Percentiles rank a stretch among this genome's conserved stretches.
Conservation (phyloP, 2,888 invertebrate genomes). For the Drosophila anomelani region DNA sequence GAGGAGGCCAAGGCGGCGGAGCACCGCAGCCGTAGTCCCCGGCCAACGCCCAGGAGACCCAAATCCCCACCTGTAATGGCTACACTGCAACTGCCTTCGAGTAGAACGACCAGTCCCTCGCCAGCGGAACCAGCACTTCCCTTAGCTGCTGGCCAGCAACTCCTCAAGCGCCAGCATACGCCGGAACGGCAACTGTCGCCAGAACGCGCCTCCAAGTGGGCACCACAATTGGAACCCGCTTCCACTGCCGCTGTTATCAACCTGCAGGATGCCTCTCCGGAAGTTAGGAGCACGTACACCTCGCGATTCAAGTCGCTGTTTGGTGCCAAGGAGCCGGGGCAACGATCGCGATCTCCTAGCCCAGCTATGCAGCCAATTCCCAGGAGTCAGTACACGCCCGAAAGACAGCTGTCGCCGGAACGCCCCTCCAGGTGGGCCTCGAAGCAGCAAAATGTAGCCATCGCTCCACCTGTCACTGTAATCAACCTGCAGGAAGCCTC, state of each 20-base stretch:
- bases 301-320: slow-evolving; percentile 82
- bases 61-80: slow-evolving; percentile 58
- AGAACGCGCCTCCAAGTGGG: slow-evolving; percentile 62
- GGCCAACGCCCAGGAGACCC: slow-evolving; percentile 64
- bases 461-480: slow-evolving; percentile 38
- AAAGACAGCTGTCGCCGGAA: slow-evolving; percentile 74
- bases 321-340: slow-evolving; percentile 58
- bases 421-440: slow-evolving; percentile 54
- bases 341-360: slow-evolving; percentile 4
- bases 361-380: slow-evolving; percentile 47
- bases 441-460: slow-evolving; percentile 25
- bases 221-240: slow-evolving; percentile 26
- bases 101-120: slow-evolving; percentile 54
- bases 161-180: slow-evolving; percentile 78
- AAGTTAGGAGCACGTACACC: slow-evolving; percentile 79
- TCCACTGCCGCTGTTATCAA: slow-evolving; percentile 35
- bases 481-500: slow-evolving; percentile 58
- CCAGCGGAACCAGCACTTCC: slow-evolving; percentile 18
- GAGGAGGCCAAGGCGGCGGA: slow-evolving; percentile 70
- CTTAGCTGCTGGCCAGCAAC: slow-evolving; percentile 32
- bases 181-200: slow-evolving; percentile 76
- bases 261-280: slow-evolving; percentile 61
- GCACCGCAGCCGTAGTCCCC: slow-evolving; percentile 63
- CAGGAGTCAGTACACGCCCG: slow-evolving; percentile 80
- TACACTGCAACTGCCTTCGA: slow-evolving; percentile 63